Evolutionary conservation across 2,797 vertebrate species (phyloP).

Genomic region (Halcyon leucocephala): DNA sequence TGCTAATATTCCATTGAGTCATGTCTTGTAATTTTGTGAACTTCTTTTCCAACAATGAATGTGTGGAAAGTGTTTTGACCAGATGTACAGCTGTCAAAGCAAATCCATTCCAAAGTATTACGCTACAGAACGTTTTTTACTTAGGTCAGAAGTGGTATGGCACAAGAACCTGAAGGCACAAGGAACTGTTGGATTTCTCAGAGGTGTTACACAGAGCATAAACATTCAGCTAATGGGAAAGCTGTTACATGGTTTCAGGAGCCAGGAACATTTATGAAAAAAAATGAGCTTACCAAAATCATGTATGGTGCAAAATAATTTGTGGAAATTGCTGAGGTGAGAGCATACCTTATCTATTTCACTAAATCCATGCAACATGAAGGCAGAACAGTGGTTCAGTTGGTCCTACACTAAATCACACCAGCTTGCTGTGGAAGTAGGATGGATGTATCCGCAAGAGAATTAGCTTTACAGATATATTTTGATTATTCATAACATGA

Average conservation of each 20-base stretch:
- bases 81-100: slow-evolving; percentile 56
- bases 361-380: not conserved
- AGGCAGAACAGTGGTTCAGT: not conserved
- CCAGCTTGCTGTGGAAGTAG: not conserved
- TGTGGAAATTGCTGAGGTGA: slow-evolving; percentile 8
- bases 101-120: slow-evolving; percentile 41
- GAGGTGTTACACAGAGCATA: not conserved
- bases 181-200: slow-evolving; percentile 7
- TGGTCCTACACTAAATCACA: slow-evolving; percentile 30
- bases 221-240: not conserved
- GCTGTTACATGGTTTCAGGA: not conserved
- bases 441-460: not conserved
- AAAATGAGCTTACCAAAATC: not conserved
- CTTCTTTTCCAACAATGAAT: slow-evolving; percentile 47
- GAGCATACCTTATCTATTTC: not conserved
- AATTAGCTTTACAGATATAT: not conserved
- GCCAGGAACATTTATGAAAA: slow-evolving; percentile 11
- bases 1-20: slow-evolving; percentile 47
- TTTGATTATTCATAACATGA: slow-evolving; percentile 13
- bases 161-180: not conserved
- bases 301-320: not conserved
- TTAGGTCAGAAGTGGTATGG: not conserved
- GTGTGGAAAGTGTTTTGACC: slow-evolving; percentile 39
- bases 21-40: slow-evolving; percentile 45
- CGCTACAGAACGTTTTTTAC: slow-evolving; percentile 4